Percentiles rank a stretch among this genome's conserved stretches.
phyloP scores from a whole-genome alignment of 2,797 vertebrate species.

The Catamblyrhynchus diadema region DNA sequence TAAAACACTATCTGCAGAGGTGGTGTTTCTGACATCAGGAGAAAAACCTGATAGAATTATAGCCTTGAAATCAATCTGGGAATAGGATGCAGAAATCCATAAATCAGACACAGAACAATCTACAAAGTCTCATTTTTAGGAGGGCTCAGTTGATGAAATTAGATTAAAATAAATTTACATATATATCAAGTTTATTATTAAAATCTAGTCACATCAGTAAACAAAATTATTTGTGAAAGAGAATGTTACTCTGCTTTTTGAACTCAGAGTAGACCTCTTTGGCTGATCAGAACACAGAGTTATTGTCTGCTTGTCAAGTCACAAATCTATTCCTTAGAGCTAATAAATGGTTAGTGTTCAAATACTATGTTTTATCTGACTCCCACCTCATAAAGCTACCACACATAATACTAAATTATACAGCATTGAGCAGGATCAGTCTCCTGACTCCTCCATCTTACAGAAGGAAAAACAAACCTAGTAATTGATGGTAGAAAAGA shows the following conservation, averaged over 20 bases:
- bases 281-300: constrained; percentile 74
- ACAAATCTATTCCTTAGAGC: constrained; percentile 73
- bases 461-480: constrained; percentile 39
- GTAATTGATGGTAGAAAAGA: constrained; percentile 72
- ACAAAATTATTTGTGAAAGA: constrained; percentile 72
- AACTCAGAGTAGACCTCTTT: constrained; percentile 66
- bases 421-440: constrained; percentile 63
- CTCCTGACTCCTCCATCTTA: constrained; percentile 63
- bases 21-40: constrained; percentile 67
- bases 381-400: constrained; percentile 66
- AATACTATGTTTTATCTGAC: constrained; percentile 70
- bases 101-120: constrained; percentile 72
- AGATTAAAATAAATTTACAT: constrained; percentile 82
- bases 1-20: constrained; percentile 61
- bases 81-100: constrained; percentile 65
- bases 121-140: constrained; percentile 68
- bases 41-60: constrained; percentile 74
- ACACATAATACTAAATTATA: constrained; percentile 72
- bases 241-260: constrained; percentile 36
- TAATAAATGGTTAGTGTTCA: constrained; percentile 75
- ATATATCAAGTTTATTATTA: constrained; percentile 81
- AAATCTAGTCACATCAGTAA: constrained; percentile 75
- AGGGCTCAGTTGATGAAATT: constrained; percentile 73
- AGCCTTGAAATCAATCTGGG: constrained; percentile 69
- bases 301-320: constrained; percentile 73